Base-by-base conservation (phyloP, 1,140 invertebrate genomes). In the Tribolium madens region DNA sequence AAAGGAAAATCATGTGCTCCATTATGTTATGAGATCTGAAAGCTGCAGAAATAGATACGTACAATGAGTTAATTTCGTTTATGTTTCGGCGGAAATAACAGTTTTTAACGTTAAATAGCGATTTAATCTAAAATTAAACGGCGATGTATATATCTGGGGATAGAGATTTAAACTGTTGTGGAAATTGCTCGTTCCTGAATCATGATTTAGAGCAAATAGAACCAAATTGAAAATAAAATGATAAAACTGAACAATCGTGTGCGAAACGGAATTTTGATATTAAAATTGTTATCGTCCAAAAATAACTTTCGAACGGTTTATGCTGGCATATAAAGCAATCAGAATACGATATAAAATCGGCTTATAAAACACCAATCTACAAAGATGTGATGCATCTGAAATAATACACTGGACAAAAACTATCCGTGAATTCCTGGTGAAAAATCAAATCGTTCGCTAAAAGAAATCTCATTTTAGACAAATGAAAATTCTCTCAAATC, bases 71-170 rank as follows among this genome's bases (percentile, higher is more conserved):
- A 57, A 57, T 5, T 17, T 18, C 4, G 18, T 17, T 12, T 17
- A 57, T 18, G 52, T 18, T 14, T 17, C 48, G 17, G 52, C 5
- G 36, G 36, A 42, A 42, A 42, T 42, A 42, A 42, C 9, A 42
- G 36, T 42, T 57, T 57, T 57, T 18, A 21, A 57, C 52, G 18
- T 21, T 10, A 57, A 57, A 57, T 57, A 57, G 52, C 52, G 18
- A 57, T 57, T 26, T 21, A 6, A 57, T 57, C 52, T 57, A 57
- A 57, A 57, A 57, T 57, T 57, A 57, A 57, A 57, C n/a, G n/a
- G 15, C 17, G 52, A 17, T 9, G 10, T 15, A 53, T 53, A 14
- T 53, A 53, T 53, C 50, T 17, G 17, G 17, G 13, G 52, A 5
- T 53, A 9, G n/a, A 53, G 15, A 53, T 53, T 9, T 15, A 53